Base-by-base conservation (phyloP, 2,797 vertebrate genomes). In the Nannoperca obscura region DNA sequence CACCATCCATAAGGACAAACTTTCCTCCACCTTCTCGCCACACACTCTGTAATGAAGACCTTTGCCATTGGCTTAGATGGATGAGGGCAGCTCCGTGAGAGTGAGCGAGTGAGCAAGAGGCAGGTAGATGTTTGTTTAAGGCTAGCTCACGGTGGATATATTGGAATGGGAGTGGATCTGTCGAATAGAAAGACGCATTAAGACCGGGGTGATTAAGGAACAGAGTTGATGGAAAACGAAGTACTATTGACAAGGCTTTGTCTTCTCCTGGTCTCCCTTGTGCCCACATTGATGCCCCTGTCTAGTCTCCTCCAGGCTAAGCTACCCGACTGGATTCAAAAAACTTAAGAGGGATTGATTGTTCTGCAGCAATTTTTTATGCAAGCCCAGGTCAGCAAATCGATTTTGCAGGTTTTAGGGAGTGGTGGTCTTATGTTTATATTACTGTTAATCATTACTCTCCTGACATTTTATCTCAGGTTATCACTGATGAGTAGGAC, bases 171-270 rank as follows among this genome's bases (percentile, higher is more conserved):
- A 91, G 84, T 76, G 81, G 70, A 83, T 44, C 76, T 77, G 86
- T 93, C 78, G 70, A 89, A 88, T 71, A 88, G 91, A 76, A 76
- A 91, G 83, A 87, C 84, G 22, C 86, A 92, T 93, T 94, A 95
- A 91, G 86, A 90, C 86, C 80, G 22, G 83, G 88, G 92, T 94
- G 93, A 95, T 95, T 95, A 95, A 95, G 89, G 91, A 94, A 93
- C 87, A 91, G 89, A 92, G 90, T 90, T 95, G 94, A 95, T 94
- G 92, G 92, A 95, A 94, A 94, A 91, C 86, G 52, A 88, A 92
- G 87, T 79, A 80, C 79, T 95, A 95, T 96, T 93, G 94, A 94
- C 93, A 90, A 83, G 90, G 84, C 91, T 94, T 94, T 94, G 93
- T 95, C 91, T 93, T 86, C 57, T 58, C 72, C 82, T 63, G 74